Conservation (phyloP, 1,140 invertebrate genomes). For the Kradibia gibbosae region DNA sequence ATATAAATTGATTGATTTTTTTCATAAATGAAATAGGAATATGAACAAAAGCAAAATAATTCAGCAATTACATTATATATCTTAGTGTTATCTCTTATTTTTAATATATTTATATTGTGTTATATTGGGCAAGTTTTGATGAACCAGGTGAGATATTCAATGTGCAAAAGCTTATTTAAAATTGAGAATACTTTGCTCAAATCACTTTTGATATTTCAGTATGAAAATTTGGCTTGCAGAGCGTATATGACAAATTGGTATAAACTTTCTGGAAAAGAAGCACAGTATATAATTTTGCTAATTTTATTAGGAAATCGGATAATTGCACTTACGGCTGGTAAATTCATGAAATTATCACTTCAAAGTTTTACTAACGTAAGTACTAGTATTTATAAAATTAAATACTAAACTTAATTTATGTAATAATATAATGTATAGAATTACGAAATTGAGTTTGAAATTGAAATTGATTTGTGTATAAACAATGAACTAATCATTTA, state of each 20-base stretch:
- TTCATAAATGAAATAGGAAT: slow-evolving; percentile 44
- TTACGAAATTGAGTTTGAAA: no score
- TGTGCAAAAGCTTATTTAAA: background rate
- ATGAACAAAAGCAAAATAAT: slow-evolving; percentile 48
- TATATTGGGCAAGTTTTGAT: slow-evolving; percentile 51
- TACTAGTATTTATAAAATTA: no score
- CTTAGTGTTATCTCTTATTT: slow-evolving; percentile 42
- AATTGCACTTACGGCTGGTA: slow-evolving; percentile 53
- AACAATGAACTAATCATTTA: no score
- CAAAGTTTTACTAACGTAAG: slow-evolving; percentile 55
- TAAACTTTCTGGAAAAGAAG: slow-evolving; percentile 47
- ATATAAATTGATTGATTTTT: no score
- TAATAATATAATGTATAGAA: no score
- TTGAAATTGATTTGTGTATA: no score
- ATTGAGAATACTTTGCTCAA: background rate
- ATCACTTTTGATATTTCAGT: slow-evolving; percentile 33
- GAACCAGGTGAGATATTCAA: slow-evolving; percentile 37
- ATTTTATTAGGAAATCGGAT: slow-evolving; percentile 52
- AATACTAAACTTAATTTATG: no score
- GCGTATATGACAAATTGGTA: slow-evolving; percentile 55
- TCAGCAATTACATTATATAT: slow-evolving; percentile 23
- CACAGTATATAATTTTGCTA: slow-evolving; percentile 52
- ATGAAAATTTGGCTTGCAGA: slow-evolving; percentile 23
- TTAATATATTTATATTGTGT: slow-evolving; percentile 54
- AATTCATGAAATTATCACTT: slow-evolving; percentile 53